Evolutionary conservation across 2,888 invertebrate species (phyloP).

Genomic region (Sesamia inferens): DNA sequence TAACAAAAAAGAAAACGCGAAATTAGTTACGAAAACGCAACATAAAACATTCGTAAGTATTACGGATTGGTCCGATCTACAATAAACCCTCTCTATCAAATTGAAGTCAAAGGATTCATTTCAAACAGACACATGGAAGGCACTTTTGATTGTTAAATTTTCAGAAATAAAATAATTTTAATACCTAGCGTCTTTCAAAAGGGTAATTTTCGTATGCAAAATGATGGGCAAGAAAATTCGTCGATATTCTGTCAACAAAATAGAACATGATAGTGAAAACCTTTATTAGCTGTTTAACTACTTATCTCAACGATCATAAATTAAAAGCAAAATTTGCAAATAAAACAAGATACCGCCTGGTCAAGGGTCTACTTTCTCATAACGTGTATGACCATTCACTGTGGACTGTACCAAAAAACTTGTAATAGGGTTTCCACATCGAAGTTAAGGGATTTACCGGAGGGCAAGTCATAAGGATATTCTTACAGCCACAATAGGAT

Average conservation of each 20-base stretch:
- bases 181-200: no score
- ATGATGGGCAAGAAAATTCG: no score
- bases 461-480: no score
- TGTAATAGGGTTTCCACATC: slow-evolving; percentile 10
- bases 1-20: slow-evolving; percentile 20
- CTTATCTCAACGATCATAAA: not conserved
- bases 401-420: not conserved
- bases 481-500: no score
- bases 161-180: no score
- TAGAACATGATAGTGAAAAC: slow-evolving; percentile 13
- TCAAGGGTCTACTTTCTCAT: slow-evolving; percentile 42
- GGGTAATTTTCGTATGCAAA: no score
- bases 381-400: slow-evolving; percentile 1
- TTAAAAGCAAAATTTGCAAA: slow-evolving; percentile 9
- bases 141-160: no score
- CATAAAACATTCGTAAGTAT: not conserved
- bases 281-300: slow-evolving; percentile 8
- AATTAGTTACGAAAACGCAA: slow-evolving; percentile 8
- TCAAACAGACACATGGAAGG: no score
- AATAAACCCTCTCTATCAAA: not conserved
- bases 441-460: not conserved
- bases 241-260: not conserved
- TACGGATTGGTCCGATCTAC: not conserved
- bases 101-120: no score
- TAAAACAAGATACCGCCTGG: not conserved